Conservation (phyloP, 1,140 invertebrate species). For the Trichonephila clavipes region DNA sequence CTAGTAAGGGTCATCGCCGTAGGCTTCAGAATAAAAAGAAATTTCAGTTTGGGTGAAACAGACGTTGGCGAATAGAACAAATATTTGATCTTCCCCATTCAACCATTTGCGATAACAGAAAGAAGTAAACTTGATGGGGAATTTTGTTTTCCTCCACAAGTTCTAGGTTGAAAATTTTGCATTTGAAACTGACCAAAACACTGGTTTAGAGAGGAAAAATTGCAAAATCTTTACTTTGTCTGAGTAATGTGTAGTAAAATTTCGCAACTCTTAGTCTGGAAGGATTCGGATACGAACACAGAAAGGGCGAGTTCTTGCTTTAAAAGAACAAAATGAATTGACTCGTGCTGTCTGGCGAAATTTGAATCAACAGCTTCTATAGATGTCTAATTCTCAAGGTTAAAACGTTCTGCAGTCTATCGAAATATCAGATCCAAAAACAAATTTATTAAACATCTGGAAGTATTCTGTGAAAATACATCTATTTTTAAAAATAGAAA, state of each 20-base stretch:
- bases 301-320: neutral
- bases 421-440: no score
- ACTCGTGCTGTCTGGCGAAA: no score
- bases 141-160: neutral
- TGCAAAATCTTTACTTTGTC: neutral
- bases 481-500: no score
- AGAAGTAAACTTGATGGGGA: neutral
- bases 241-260: neutral
- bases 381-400: no score
- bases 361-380: no score
- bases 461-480: no score
- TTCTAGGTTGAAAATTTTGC: neutral
- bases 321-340: no score
- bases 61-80: neutral
- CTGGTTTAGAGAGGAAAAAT: neutral
- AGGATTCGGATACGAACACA: neutral
- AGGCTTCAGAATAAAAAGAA: neutral
- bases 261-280: neutral
- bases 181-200: neutral
- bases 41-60: neutral
- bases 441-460: no score
- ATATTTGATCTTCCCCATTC: neutral
- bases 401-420: no score
- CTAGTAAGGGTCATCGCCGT: neutral
- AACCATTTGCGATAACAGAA: neutral